A percentile compares a stretch with the other conserved stretches of the same genome.
These are phyloP conservation scores for Whitmania pigra DNA, from an alignment of 1,140 invertebrate species.

Conservation along the genomic window DNA sequence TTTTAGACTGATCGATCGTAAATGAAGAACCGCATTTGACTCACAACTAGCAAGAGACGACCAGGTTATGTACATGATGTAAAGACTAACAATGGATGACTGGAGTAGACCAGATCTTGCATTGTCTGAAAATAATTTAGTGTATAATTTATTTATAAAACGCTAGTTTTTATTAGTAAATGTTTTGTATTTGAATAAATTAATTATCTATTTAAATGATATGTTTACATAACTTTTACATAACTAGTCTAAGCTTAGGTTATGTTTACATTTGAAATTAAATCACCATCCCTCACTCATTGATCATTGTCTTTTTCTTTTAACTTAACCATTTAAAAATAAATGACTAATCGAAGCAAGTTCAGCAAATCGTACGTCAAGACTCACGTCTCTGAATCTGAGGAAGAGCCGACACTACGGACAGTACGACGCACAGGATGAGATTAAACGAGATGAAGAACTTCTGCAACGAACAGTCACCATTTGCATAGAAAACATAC, in stretches of 20 bases:
- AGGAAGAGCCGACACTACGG: constrained; percentile 76
- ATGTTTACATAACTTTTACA: too few species aligned
- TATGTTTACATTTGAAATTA: too few species aligned
- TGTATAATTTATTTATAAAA: too few species aligned
- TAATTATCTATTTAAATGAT: too few species aligned
- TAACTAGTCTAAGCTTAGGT: too few species aligned
- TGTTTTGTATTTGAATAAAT: too few species aligned
- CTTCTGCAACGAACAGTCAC: constrained; percentile 75
- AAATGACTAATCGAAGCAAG: background rate
- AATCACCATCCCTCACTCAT: too few species aligned
- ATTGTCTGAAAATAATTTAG: constrained; percentile 34
- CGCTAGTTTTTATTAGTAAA: too few species aligned
- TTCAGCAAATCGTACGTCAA: background rate
- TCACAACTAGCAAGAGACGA: constrained; percentile 80
- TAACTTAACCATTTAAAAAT: background rate
- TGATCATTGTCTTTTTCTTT: too few species aligned
- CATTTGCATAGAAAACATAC: constrained; percentile 75
- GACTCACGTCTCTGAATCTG: constrained; percentile 65
- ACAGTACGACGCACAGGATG: constrained; percentile 73
- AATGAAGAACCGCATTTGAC: background rate
- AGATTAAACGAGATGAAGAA: constrained; percentile 95
- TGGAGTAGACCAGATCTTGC: constrained; percentile 52
- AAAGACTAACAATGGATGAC: constrained; percentile 79
- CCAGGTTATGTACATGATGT: constrained; percentile 94
- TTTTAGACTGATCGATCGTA: too few species aligned